Percentiles rank a stretch among this genome's conserved stretches.
Evolutionary conservation across 2,888 invertebrate genomes (phyloP).

Genomic region (Hypsopygia costalis): DNA sequence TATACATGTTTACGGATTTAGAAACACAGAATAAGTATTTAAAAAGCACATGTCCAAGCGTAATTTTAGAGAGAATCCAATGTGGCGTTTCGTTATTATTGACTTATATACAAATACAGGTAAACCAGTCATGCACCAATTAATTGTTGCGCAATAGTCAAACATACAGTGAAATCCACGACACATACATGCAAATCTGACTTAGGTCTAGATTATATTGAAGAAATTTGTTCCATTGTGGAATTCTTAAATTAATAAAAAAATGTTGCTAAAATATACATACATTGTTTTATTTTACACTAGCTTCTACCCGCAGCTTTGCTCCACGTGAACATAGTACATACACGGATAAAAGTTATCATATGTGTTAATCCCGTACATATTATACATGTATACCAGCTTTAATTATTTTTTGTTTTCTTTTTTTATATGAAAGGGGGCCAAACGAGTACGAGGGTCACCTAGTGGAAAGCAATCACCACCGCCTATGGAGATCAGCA

Average conservation of each 20-base stretch:
- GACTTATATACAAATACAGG: neutral
- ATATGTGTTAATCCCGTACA: no score
- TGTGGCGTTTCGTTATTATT: neutral
- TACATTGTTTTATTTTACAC: constrained; percentile 47
- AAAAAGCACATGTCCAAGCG: constrained; percentile 4
- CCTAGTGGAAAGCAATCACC: no score
- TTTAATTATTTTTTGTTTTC: no score
- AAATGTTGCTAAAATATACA: constrained; percentile 78
- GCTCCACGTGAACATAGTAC: no score
- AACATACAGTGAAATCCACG: constrained; percentile 36
- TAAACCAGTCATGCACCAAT: constrained; percentile 57
- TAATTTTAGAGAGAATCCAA: neutral
- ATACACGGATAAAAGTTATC: no score
- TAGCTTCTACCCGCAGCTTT: no score
- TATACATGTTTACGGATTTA: no score
- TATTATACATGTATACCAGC: no score
- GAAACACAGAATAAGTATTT: no score
- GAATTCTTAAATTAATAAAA: constrained; percentile 81
- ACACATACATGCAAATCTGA: constrained; percentile 63
- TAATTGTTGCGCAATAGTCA: constrained; percentile 26
- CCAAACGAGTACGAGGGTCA: no score
- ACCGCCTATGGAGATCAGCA: no score
- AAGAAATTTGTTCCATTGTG: constrained; percentile 76
- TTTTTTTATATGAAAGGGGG: no score
- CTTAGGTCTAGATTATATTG: constrained; percentile 71